These are phyloP conservation scores for Edolisoma coerulescens DNA, from an alignment of 2,113 vertebrate genomes.

Conservation along the genomic window DNA sequence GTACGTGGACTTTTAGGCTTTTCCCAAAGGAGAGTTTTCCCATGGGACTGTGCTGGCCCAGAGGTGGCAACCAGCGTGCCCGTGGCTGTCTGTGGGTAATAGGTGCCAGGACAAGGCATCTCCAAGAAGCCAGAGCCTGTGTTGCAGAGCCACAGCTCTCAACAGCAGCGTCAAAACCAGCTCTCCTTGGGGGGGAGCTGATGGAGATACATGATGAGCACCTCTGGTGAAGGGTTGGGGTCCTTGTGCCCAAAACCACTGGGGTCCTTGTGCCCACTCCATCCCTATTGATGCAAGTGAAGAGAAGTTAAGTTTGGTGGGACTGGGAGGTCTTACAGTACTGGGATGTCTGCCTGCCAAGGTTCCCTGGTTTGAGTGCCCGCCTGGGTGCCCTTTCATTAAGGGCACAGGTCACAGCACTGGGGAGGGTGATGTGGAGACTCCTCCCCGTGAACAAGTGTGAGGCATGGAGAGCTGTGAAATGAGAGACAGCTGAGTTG, in stretches of 20 bases:
- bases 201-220: accelerated
- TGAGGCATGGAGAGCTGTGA: not conserved
- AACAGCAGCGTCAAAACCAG: accelerated
- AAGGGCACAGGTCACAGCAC: not conserved
- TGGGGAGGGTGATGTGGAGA: not conserved
- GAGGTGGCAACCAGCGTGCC: accelerated
- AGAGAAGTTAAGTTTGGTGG: not conserved
- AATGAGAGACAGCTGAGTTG: not conserved
- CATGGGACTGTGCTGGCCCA: not conserved
- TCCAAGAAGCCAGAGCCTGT: accelerated
- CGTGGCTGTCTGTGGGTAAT: not conserved
- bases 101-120: not conserved
- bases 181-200: not conserved
- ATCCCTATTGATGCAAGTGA: not conserved
- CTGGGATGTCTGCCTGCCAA: accelerated
- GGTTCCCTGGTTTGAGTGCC: not conserved
- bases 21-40: not conserved
- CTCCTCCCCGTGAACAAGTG: not conserved
- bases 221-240: not conserved
- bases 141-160: not conserved
- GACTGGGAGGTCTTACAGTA: accelerated
- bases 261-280: not conserved
- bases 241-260: not conserved
- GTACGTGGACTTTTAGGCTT: conserved; percentile 59
- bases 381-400: not conserved